phyloP scores from a whole-genome alignment of 2,797 vertebrate genomes.

The Eremophila alpestris region DNA sequence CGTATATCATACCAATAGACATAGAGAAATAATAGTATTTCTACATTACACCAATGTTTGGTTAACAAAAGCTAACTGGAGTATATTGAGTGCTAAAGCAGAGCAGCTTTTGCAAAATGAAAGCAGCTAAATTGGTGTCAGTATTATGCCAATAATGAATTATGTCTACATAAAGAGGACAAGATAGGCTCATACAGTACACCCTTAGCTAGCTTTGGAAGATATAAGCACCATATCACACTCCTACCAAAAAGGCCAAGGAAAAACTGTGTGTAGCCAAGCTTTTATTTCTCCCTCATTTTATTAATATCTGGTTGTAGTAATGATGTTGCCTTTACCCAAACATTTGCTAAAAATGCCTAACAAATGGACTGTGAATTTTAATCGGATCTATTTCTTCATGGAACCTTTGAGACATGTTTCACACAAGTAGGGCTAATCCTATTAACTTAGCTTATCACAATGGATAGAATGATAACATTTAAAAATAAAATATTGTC shows the following conservation, averaged over 20 bases:
- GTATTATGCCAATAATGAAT: neutral
- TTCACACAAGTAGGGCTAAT: neutral
- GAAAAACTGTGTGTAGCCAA: neutral
- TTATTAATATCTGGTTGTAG: neutral
- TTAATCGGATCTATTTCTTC: neutral
- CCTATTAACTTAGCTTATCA: constrained; percentile 20
- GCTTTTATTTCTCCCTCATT: fast-evolving
- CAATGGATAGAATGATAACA: constrained; percentile 28
- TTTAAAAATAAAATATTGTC: constrained; percentile 68
- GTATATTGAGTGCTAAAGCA: neutral
- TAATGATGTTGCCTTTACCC: neutral
- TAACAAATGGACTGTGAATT: neutral
- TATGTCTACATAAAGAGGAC: neutral
- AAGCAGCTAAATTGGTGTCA: neutral
- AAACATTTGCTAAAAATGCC: neutral
- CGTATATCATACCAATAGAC: neutral
- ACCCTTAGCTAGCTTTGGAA: neutral
- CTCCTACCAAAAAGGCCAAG: neutral
- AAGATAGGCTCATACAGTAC: neutral
- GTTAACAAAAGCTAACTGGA: neutral
- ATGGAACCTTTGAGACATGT: neutral
- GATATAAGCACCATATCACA: neutral
- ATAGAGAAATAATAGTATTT: neutral
- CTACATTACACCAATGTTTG: neutral
- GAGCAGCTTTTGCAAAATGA: neutral